Percentiles rank a stretch among this genome's conserved stretches.
These are phyloP conservation scores for Eurystomus glaucurus DNA, from an alignment of 2,797 vertebrate species.

Conservation along the genomic window DNA sequence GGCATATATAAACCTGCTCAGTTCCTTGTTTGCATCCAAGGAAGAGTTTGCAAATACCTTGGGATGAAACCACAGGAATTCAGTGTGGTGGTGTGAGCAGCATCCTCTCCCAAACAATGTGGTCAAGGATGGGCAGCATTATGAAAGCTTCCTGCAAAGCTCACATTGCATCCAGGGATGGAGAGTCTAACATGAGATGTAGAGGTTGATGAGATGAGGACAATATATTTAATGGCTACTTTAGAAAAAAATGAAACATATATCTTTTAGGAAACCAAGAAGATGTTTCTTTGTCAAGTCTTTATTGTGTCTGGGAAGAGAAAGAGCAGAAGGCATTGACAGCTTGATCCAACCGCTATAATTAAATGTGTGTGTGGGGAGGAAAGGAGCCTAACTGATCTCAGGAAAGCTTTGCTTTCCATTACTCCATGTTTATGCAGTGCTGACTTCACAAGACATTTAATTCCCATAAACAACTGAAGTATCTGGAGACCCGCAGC, in stretches of 20 bases:
- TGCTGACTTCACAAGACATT: background rate
- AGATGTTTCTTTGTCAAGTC: background rate
- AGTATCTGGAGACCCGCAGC: background rate
- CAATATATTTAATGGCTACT: background rate
- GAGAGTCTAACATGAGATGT: accelerated
- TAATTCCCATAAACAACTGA: background rate
- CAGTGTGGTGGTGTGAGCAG: background rate
- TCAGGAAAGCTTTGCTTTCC: background rate
- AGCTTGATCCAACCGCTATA: background rate
- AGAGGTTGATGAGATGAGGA: background rate
- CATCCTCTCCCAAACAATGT: background rate
- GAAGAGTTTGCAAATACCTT: background rate
- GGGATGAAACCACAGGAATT: background rate
- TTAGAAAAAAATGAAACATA: background rate
- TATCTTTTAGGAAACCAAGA: background rate
- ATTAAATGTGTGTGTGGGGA: background rate
- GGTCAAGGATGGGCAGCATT: background rate
- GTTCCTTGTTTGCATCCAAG: background rate
- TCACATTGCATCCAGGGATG: accelerated
- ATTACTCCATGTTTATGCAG: background rate
- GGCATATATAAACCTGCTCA: background rate
- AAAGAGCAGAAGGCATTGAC: background rate
- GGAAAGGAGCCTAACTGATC: background rate
- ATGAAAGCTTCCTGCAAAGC: background rate
- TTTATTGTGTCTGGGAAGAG: background rate